Evolutionary conservation across 1,140 invertebrate species (phyloP), one percentile per base, ranked within the genome.

Genomic region (Scaptomyza graminum): DNA sequence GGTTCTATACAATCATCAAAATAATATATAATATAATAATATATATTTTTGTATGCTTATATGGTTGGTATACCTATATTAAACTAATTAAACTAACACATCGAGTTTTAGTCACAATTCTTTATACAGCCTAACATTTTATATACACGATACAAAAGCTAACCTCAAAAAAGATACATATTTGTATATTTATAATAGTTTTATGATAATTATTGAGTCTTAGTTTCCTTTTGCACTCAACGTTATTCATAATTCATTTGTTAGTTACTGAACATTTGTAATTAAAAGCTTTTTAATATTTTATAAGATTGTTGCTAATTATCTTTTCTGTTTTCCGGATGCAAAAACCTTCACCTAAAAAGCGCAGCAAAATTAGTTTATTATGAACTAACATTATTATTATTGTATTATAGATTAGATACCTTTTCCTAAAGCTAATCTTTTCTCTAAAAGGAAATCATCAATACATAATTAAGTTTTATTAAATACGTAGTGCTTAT

Each of bases 71-170:
- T 41, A 22, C 25, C 12, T 56, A 3, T 15, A 37, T 34, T 66
- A 37, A 47, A 54, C 28, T 65, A 66, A 68, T 31, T 66, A 12
- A 59, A 59, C 44, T 46, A 68, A 68, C 68, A 72, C 34, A 46
- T 13, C 60, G 18, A 28, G 9, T 72, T 67, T 73, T 73, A 73
- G 70, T 73, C 70, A 73, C 70, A 73, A 18, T 68, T 61, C 25
- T 68, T 68, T 62, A 25, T 56, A 71, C 51, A 71, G 39, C 34
- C 34, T 13, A 28, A 61, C 6, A 6, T 15, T 61, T 62, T 68
- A 62, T 68, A 49, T 68, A 68, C 70, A 67, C 11, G 31, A 16
- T 12, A 54, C 12, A 22, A 22, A 31, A 54, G 43, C 16, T 47
- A 49, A 60, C 16, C n/a, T 44, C 43, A 15, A 22, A 41, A 37